phyloP scores from a whole-genome alignment of 2,888 invertebrate species.

The Nemurella pictetii region DNA sequence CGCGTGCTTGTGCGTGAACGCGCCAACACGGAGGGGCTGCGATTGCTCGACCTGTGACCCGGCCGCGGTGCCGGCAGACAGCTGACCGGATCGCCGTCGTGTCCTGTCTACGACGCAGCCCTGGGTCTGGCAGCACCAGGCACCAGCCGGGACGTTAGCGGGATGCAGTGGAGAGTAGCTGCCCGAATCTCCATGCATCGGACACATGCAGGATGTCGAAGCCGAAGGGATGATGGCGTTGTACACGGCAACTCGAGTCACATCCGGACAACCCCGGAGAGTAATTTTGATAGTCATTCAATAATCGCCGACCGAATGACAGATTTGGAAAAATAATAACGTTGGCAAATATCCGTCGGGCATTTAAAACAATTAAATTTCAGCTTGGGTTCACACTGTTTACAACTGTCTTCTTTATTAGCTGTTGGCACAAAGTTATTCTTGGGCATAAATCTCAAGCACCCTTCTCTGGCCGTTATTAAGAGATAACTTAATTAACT shows the following conservation, averaged over 20 bases:
- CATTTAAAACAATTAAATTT: background rate
- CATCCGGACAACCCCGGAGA: background rate
- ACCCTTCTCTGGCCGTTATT: background rate
- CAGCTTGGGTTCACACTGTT: background rate
- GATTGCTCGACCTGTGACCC: conserved; percentile 19
- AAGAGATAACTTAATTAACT: background rate
- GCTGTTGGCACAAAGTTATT: background rate
- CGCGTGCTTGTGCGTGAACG: conserved; percentile 27
- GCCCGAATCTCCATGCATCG: too few species aligned
- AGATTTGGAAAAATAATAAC: background rate
- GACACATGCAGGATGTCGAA: background rate
- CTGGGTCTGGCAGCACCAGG: background rate
- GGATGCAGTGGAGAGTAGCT: background rate
- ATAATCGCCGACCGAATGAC: background rate
- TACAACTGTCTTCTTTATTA: background rate
- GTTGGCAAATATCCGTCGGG: background rate
- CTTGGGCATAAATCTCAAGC: background rate
- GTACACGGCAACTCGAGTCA: background rate
- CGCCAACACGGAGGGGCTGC: conserved; percentile 18
- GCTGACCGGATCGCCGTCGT: background rate
- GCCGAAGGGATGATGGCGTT: background rate
- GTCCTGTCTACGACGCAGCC: background rate
- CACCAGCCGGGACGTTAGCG: background rate
- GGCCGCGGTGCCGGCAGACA: conserved; percentile 13
- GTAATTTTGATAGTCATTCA: background rate